Conservation (phyloP, 2,888 invertebrate species). For the Camponotus fellah region DNA sequence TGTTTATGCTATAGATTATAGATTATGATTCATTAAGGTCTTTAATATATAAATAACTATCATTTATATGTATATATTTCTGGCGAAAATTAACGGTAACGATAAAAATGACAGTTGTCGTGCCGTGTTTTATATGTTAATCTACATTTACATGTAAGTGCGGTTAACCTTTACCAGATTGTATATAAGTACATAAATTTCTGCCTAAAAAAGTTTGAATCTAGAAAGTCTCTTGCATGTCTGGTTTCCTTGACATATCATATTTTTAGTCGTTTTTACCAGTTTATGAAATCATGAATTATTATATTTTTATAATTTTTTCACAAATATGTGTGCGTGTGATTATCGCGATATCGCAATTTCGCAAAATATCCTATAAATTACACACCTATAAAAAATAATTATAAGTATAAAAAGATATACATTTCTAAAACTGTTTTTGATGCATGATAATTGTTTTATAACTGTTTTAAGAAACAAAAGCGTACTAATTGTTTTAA, state of each 20-base stretch:
- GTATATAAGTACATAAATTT: conserved; percentile 24
- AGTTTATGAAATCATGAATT: conserved; percentile 2
- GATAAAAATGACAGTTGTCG: conserved; percentile 47
- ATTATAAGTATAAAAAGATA: not conserved
- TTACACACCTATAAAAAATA: not conserved
- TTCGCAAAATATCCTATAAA: conserved; percentile 5
- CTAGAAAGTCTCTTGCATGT: conserved; percentile 45
- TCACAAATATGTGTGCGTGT: not conserved
- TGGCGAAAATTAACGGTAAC: conserved; percentile 1
- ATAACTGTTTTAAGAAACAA: not conserved
- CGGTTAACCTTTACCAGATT: conserved; percentile 58
- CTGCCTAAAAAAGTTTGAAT: conserved; percentile 22
- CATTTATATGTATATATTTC: not conserved
- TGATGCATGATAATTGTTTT: not conserved
- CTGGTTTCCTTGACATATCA: conserved; percentile 1
- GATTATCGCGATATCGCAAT: not conserved
- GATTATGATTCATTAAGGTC: not conserved
- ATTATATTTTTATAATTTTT: conserved; percentile 17
- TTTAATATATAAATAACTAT: conserved; percentile 21
- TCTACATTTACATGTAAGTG: conserved; percentile 59
- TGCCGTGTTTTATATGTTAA: conserved; percentile 42
- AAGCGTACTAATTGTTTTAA: not conserved
- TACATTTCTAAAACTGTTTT: not conserved
- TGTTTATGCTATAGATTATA: not conserved
- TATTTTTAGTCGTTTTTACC: conserved; percentile 27